Percentiles rank a stretch among this genome's conserved stretches.
Conservation (phyloP, 2,113 vertebrate species). For the Merops nubicus region DNA sequence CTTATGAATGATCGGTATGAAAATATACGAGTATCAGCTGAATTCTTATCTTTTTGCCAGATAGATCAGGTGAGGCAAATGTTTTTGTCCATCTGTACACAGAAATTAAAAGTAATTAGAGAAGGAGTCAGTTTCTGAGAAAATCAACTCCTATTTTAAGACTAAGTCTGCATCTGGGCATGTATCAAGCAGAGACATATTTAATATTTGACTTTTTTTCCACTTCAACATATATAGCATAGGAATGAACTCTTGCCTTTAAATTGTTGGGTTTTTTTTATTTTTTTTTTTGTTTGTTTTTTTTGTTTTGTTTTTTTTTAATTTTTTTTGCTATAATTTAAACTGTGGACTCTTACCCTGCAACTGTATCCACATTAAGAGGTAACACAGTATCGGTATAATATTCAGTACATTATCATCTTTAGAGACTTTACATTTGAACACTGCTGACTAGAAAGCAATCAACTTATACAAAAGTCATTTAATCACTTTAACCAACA, state of each 20-base stretch:
- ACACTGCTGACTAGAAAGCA: background rate
- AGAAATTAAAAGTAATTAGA: background rate
- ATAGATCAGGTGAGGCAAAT: fast-evolving
- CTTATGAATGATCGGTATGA: too few relatives aligned
- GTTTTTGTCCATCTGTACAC: background rate
- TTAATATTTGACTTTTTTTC: background rate
- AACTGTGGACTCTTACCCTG: background rate
- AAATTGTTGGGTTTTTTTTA: too few relatives aligned
- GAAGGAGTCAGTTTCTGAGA: background rate
- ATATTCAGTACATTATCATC: background rate
- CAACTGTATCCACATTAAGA: background rate
- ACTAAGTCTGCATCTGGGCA: background rate
- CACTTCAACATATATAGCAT: background rate
- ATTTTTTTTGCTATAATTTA: background rate
- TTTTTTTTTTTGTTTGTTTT: too few relatives aligned
- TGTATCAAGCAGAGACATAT: background rate
- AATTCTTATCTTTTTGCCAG: background rate
- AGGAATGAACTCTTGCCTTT: background rate
- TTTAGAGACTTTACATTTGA: background rate
- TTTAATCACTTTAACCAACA: background rate
- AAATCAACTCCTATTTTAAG: background rate
- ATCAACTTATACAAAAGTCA: background rate
- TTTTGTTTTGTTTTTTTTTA: too few relatives aligned
- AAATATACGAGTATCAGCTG: background rate
- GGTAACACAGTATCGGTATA: too few relatives aligned